These are phyloP conservation scores for Accipiter virgatus DNA, from an alignment of 2,113 vertebrate genomes.

Conservation along the genomic window DNA sequence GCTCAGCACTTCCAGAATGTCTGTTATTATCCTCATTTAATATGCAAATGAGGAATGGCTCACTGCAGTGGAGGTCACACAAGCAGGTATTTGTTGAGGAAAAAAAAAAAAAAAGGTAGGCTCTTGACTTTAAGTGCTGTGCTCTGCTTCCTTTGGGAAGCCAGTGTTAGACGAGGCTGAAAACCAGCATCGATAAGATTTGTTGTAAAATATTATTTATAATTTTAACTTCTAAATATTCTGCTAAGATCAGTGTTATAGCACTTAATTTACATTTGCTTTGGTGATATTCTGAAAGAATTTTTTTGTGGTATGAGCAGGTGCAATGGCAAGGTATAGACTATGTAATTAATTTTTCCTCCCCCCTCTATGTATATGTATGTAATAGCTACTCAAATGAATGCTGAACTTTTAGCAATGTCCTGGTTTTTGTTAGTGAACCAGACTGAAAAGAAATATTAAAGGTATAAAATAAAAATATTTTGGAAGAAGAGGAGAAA, in stretches of 20 bases:
- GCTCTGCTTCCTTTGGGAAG: background rate
- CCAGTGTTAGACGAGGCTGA: background rate
- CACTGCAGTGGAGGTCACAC: background rate
- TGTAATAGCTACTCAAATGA: background rate
- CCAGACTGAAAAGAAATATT: background rate
- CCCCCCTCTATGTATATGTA: background rate
- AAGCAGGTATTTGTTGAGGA: background rate
- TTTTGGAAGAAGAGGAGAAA: background rate
- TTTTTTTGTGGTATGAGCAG: background rate
- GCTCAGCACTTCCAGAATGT: background rate
- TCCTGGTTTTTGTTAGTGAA: background rate
- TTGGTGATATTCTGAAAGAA: background rate
- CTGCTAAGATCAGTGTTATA: background rate
- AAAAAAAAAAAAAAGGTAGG: background rate
- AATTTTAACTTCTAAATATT: background rate
- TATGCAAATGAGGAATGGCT: constrained; percentile 29
- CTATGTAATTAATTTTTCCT: background rate
- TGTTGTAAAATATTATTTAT: background rate
- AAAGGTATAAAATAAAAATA: background rate
- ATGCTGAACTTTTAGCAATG: background rate
- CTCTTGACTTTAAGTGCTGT: background rate
- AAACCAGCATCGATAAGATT: background rate
- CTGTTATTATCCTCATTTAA: constrained; percentile 60
- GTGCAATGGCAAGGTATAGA: background rate
- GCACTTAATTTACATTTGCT: background rate